Base-by-base conservation (phyloP, 2,888 invertebrate genomes). In the Lepidochrysops patricia region DNA sequence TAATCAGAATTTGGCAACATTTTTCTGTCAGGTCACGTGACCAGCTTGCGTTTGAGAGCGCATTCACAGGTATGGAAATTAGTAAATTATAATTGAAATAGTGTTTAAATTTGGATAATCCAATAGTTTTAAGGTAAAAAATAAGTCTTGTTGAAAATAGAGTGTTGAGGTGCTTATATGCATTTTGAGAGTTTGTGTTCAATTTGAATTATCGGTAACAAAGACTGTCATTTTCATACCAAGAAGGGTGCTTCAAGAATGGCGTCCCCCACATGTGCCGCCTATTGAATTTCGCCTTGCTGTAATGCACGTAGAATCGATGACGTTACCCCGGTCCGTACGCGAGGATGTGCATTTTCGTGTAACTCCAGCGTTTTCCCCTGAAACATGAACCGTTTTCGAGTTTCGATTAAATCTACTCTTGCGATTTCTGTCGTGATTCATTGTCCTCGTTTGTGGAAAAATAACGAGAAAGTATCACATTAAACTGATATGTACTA, bases 231-330 rank as follows among this genome's bases (percentile, higher is more conserved):
- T 87, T 90, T 90, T 88, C 89, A 88, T 89, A 89, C 89, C 90
- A 84, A 91, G 90, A 90, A 90, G 88, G 91, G 91, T 91, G 90
- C 89, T 90, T 90, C 90, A 90, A 91, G 92, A 92, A 93, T 93
- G 93, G 93, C 93, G 93, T 93, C 93, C 90, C 89, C 92, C 92
- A 92, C 93, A 93, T 93, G 92, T 91, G 90, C 88, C 84, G 89
- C 81, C 76, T 79, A 78, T 80, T 78, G 76, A 77, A 80, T 84
- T 82, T 84, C 82, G 75, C 74, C 75, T 80, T 72, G 61, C 63
- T 70, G 66, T 77, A 74, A 73, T 70, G 76, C 79, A 75, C 73
- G 73, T 74, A 75, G 77, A 77, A 77, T 72, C 75, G 80, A 79
- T 86, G 82, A 82, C 83, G 84, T 82, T 80, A 82, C 71, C 78